These are phyloP conservation scores for Drosophila rellima DNA, from an alignment of 2,888 invertebrate genomes.

Conservation along the genomic window DNA sequence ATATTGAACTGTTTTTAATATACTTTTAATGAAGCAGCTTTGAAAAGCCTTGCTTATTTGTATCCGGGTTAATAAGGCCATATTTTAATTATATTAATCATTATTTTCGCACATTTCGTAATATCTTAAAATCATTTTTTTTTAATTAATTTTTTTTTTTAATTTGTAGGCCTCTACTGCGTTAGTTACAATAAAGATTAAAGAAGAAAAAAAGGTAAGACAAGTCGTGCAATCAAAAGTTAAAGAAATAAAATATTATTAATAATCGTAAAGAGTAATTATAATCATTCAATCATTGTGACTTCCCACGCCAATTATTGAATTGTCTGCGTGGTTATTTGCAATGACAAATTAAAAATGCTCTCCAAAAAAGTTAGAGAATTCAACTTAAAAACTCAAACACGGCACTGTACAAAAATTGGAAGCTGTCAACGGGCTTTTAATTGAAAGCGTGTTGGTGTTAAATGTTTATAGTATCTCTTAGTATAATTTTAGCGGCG, in stretches of 20 bases:
- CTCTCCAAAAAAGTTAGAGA: conserved; percentile 32
- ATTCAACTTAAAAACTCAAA: conserved; percentile 39
- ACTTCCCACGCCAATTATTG: conserved; percentile 39
- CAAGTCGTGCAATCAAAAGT: not conserved
- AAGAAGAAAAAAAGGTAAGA: not conserved
- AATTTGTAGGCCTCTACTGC: not conserved
- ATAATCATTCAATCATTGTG: conserved; percentile 4
- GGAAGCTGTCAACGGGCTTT: conserved; percentile 73
- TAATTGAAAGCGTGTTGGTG: conserved; percentile 74
- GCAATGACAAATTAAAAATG: conserved; percentile 24
- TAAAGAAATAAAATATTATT: not conserved
- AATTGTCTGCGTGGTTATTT: conserved; percentile 9
- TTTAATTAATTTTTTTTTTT: not conserved
- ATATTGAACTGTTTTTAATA: not conserved
- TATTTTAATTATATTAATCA: not conserved
- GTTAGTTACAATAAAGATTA: not conserved
- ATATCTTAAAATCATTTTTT: not conserved
- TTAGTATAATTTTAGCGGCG: conserved; percentile 64
- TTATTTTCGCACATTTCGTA: not conserved
- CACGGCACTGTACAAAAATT: conserved; percentile 51
- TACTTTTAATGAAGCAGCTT: not conserved
- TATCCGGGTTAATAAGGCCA: not conserved
- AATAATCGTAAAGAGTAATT: not conserved
- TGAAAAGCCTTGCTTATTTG: not conserved
- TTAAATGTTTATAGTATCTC: conserved; percentile 69